These are phyloP conservation scores for Patiria miniata DNA, from an alignment of 35 echinoderm and acorn worm genomes.

Conservation along the genomic window DNA sequence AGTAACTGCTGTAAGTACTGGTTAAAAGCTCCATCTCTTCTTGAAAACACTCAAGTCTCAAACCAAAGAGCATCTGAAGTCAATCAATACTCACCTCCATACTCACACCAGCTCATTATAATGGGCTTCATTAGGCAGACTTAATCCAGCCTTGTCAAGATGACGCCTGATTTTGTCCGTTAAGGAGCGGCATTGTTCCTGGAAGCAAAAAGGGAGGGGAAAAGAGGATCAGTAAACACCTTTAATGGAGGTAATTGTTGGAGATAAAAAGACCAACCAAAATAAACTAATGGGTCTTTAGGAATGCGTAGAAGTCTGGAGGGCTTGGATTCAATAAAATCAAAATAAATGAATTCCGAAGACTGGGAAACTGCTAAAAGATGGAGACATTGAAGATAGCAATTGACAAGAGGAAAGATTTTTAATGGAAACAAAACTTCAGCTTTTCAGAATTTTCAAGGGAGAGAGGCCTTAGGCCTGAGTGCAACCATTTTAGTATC, in stretches of 20 bases:
- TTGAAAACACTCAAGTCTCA: neutral
- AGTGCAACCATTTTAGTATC: neutral
- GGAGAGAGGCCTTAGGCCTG: neutral
- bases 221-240: neutral
- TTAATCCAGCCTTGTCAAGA: neutral
- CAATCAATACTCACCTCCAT: neutral
- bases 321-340: neutral
- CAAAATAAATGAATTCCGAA: neutral
- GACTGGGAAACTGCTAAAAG: neutral
- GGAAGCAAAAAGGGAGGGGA: constrained; percentile 3
- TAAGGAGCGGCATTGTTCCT: neutral
- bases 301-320: neutral
- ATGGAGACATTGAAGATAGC: neutral
- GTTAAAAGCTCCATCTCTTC: neutral
- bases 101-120: neutral
- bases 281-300: constrained; percentile 26
- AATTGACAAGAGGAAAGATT: neutral
- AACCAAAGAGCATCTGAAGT: neutral
- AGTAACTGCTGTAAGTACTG: too few species aligned
- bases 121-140: neutral
- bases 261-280: constrained; percentile 15
- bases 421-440: neutral
- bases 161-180: neutral
- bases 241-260: constrained; percentile 16
- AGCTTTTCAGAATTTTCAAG: neutral